These are phyloP conservation scores for Mamestra configurata DNA, from an alignment of 1,140 invertebrate species.

Conservation along the genomic window DNA sequence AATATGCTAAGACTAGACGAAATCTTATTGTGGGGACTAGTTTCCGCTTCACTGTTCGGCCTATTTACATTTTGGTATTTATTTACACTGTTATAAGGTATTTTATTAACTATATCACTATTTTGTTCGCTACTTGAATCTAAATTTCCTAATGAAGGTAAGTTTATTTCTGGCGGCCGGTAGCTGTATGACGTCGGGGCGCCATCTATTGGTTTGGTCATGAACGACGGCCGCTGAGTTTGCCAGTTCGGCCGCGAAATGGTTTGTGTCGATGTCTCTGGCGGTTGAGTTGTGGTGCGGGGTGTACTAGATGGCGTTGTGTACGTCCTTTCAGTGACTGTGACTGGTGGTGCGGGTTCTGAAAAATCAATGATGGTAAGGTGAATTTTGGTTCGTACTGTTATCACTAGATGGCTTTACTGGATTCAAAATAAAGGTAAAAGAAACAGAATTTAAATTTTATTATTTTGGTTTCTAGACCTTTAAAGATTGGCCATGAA, in stretches of 20 bases:
- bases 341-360: conserved; percentile 72
- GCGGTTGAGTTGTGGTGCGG: conserved; percentile 64
- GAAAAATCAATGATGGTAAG: conserved; percentile 56
- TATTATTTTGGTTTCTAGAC: too few relatives aligned
- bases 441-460: too few relatives aligned
- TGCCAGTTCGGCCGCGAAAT: conserved; percentile 72
- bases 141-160: conserved; percentile 81
- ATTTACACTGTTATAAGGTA: conserved; percentile 86
- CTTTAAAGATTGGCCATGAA: too few relatives aligned
- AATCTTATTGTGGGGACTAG: conserved; percentile 88
- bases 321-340: conserved; percentile 72
- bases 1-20: conserved; percentile 88
- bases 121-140: conserved; percentile 84
- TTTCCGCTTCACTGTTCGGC: conserved; percentile 81
- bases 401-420: not conserved
- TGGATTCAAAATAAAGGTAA: not conserved
- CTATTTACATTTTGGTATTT: conserved; percentile 87
- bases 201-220: conserved; percentile 88
- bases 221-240: conserved; percentile 87
- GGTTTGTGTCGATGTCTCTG: conserved; percentile 70
- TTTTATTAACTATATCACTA: conserved; percentile 88
- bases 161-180: conserved; percentile 81
- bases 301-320: conserved; percentile 75
- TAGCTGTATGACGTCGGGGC: conserved; percentile 80
- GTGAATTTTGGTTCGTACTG: not conserved